Base-by-base conservation (phyloP, 2,113 vertebrate genomes). In the Stomatorhinus ivindoensis region DNA sequence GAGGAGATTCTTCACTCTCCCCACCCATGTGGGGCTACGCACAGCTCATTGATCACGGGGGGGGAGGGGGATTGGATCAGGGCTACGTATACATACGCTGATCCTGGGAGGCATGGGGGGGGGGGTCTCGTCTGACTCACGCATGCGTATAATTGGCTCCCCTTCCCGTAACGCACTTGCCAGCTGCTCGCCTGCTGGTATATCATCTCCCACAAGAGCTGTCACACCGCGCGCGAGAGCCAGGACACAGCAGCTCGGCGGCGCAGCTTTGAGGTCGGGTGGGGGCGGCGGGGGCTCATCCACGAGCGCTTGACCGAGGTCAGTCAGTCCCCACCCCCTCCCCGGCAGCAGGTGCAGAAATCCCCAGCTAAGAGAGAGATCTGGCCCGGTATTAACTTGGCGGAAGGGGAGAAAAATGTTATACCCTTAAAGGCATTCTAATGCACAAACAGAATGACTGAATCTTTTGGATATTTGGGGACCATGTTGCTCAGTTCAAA, bases 131-230 rank as follows among this genome's bases (percentile, higher is more conserved):
- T 46, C 24, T 35, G 53, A 55, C 39, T 88, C 61, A 73, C n/a
- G 61, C 61, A 53, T 58, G 86, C 53, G 61, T 65, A 58, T 73
- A 88, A 88, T 73, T 88, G 58, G 65, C 61, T 88, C 61, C 87
- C 61, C 61, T 73, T 88, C 42, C 44, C 44, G 61, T 61, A 27
- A 46, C 42, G 61, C 61, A n/a, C 44, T 8, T 17, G 61, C 87
- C 61, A 88, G 58, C 61, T 88, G 87, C 87, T 88, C 46, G 46
- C 87, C 87, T 73, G 61, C 87, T 73, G 87, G 39, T 3, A 19
- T 53, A 35, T 87, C 50, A 58, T 42, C 51, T 15, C 86, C 51
- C 27, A 65, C 58, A 44, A 47, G 87, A 73, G 55, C 58, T 48
- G 61, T 88, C 87, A 47, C n/a, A 27, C n/a, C 8, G 10, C 3